Evolutionary conservation across 2,113 vertebrate species (phyloP).

Genomic region (Micromys minutus): DNA sequence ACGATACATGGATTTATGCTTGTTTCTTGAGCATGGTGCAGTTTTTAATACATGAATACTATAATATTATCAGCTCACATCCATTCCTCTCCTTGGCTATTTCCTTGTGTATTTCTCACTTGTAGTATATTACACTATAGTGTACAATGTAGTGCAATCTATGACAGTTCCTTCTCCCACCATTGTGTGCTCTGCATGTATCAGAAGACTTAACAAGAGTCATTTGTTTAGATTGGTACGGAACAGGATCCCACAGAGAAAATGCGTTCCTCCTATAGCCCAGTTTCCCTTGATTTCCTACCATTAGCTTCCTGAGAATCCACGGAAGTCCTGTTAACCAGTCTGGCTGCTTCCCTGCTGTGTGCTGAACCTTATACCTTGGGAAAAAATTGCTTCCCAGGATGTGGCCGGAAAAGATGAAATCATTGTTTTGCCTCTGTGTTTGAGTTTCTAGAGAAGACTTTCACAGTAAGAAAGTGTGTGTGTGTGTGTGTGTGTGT

Average conservation of each 20-base stretch:
- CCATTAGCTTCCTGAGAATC: conserved; percentile 12
- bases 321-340: background rate
- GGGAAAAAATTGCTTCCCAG: conserved; percentile 14
- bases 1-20: background rate
- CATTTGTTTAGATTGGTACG: background rate
- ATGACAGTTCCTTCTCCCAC: background rate
- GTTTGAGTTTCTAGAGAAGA: conserved; percentile 35
- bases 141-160: background rate
- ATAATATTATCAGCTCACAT: background rate
- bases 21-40: background rate
- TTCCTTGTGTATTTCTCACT: background rate
- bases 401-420: background rate
- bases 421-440: conserved; percentile 30
- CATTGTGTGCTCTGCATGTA: background rate
- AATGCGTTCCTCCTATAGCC: background rate
- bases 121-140: background rate
- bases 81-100: background rate
- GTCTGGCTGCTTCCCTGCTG: background rate
- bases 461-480: conserved; percentile 55
- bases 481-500: background rate
- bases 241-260: background rate
- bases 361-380: background rate
- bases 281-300: background rate
- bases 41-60: background rate
- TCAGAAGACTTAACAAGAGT: background rate